phyloP scores from a whole-genome alignment of 2,888 invertebrate species.

The Junonia oenone region DNA sequence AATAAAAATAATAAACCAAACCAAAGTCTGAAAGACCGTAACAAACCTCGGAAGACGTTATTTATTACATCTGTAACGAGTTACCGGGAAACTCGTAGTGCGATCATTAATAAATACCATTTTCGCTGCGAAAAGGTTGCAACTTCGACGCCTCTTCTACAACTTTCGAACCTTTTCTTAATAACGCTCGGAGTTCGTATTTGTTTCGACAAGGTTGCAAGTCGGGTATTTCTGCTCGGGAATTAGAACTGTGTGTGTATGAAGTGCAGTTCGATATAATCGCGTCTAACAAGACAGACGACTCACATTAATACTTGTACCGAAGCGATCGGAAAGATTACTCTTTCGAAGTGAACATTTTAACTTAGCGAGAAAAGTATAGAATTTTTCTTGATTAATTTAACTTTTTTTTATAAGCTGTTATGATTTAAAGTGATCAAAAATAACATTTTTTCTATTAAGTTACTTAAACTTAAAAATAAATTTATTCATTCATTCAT shows the following conservation, averaged over 20 bases:
- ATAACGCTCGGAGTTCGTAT: slow-evolving; percentile 24
- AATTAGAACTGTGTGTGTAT: slow-evolving; percentile 35
- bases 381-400: not conserved
- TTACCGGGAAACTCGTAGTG: slow-evolving; percentile 52
- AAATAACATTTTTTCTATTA: no score
- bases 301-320: slow-evolving; percentile 53
- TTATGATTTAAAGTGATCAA: no score
- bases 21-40: not conserved
- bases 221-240: slow-evolving; percentile 23
- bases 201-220: slow-evolving; percentile 41
- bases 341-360: slow-evolving; percentile 36
- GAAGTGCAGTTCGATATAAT: slow-evolving; percentile 53
- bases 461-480: no score
- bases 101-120: slow-evolving; percentile 60
- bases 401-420: no score
- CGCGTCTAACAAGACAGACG: slow-evolving; percentile 56
- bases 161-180: slow-evolving; percentile 38
- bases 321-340: slow-evolving; percentile 54
- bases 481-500: no score
- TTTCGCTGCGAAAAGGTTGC: slow-evolving; percentile 39
- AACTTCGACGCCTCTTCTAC: slow-evolving; percentile 34
- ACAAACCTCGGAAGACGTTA: slow-evolving; percentile 33
- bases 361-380: not conserved
- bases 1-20: not conserved
- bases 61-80: slow-evolving; percentile 62